Evolutionary conservation across 2,797 vertebrate genomes (phyloP).

Genomic region (Columba guinea): DNA sequence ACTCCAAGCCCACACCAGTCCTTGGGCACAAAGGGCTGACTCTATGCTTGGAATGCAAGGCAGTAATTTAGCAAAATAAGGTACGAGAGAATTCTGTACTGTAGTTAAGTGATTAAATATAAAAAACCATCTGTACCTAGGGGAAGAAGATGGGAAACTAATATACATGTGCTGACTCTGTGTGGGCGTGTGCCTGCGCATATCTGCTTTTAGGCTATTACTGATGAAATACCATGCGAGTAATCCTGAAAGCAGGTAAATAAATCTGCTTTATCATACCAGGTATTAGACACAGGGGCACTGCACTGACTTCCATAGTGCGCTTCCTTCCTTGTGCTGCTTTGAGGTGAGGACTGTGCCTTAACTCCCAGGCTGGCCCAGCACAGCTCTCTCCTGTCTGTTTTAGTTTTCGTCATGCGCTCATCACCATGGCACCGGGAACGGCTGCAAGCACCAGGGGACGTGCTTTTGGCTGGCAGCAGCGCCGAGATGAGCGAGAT

Average conservation of each 20-base stretch:
- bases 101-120: not conserved
- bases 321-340: not conserved
- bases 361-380: not conserved
- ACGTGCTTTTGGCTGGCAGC: not conserved
- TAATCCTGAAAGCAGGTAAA: not conserved
- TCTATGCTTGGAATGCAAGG: not conserved
- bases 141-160: not conserved
- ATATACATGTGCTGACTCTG: not conserved
- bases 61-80: not conserved
- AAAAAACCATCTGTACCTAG: not conserved
- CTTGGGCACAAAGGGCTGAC: not conserved
- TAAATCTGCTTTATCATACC: not conserved
- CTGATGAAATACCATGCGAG: rapidly evolving
- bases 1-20: rapidly evolving
- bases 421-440: not conserved
- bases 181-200: not conserved
- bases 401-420: not conserved
- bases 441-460: not conserved
- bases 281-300: rapidly evolving
- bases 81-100: not conserved
- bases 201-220: not conserved
- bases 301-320: not conserved
- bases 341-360: not conserved
- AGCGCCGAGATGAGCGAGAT: not conserved
- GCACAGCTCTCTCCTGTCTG: not conserved